Base-by-base conservation (phyloP, 2,113 vertebrate genomes). In the Percina caprodes region DNA sequence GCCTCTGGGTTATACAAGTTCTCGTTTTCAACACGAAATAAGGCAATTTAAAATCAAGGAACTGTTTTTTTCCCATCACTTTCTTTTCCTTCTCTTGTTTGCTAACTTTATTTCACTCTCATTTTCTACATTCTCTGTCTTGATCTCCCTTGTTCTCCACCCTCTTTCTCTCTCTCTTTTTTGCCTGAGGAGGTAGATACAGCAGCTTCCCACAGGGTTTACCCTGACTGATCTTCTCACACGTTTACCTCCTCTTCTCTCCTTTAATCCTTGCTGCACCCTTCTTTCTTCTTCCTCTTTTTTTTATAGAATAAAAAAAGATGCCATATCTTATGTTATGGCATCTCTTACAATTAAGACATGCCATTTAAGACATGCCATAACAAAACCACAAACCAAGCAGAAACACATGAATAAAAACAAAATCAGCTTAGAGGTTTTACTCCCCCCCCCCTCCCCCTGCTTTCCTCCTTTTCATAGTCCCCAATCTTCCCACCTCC, bases 1-100 rank as follows among this genome's bases (percentile, higher is more conserved):
- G 56, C 86, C 88, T 87, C 51, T 30, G 23, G 82, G 84, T 85
- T 42, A 69, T 60, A 84, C 80, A 76, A 74, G 71, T 79, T 84
- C 77, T 77, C 59, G 83, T 83, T 85, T 55, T 55, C 69, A 49
- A 79, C 70, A 74, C 74, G 65, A 77, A 65, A 88, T 62, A 71
- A 74, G 49, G 61, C 76, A 49, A 87, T 85, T 82, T 85, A 45
- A 83, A 86, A 88, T 74, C 49, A 74, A 65, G 63, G 65, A 71
- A n/a, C 39, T 5, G 11, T 30, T 2, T 30, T 59, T 52, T 55
- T 65, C 23, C 30, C 13, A 9, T 55, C 63, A 13, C n/a, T 24
- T 60, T 54, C 30, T 35, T 69, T 59, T 69, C 59, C 61, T 39
- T 51, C 21, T n/a, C 35, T 73, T 55, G 42, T 81, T 69, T 51